Evolutionary conservation across 1,140 invertebrate species (phyloP).

Genomic region (Lysiphlebus fabarum): DNA sequence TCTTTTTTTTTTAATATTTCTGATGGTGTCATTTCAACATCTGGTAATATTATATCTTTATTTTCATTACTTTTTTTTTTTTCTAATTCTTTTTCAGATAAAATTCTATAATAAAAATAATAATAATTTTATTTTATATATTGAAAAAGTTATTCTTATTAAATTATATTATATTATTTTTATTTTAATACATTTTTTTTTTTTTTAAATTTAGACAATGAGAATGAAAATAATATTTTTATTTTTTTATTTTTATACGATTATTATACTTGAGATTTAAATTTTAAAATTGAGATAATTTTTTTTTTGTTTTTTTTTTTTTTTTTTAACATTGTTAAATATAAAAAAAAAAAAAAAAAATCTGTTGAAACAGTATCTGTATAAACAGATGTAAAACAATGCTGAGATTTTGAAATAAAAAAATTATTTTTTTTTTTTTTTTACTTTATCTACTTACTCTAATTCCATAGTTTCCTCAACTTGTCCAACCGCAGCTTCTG

Average conservation of each 20-base stretch:
- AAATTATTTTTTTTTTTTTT: not conserved
- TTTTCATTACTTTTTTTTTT: constrained; percentile 22
- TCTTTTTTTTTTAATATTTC: constrained; percentile 27
- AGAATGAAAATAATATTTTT: no score
- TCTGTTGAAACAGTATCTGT: no score
- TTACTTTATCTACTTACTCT: not conserved
- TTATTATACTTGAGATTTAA: no score
- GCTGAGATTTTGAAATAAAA: not conserved
- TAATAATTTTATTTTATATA: not conserved
- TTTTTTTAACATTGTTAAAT: no score
- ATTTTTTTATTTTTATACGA: no score
- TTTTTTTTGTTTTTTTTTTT: no score
- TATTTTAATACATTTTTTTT: no score
- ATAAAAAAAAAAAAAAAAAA: no score
- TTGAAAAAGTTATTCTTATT: not conserved
- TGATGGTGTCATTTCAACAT: constrained; percentile 28
- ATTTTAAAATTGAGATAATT: no score
- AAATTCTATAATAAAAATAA: not conserved
- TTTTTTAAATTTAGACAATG: no score
- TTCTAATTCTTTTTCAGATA: constrained; percentile 6
- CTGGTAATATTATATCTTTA: constrained; percentile 13
- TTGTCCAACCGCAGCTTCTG: constrained; percentile 12
- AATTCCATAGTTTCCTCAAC: constrained; percentile 14
- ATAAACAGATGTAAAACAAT: no score
- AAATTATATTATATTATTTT: no score